Conservation (phyloP, 2,113 vertebrate species). For the Cynoglossus semilaevis region DNA sequence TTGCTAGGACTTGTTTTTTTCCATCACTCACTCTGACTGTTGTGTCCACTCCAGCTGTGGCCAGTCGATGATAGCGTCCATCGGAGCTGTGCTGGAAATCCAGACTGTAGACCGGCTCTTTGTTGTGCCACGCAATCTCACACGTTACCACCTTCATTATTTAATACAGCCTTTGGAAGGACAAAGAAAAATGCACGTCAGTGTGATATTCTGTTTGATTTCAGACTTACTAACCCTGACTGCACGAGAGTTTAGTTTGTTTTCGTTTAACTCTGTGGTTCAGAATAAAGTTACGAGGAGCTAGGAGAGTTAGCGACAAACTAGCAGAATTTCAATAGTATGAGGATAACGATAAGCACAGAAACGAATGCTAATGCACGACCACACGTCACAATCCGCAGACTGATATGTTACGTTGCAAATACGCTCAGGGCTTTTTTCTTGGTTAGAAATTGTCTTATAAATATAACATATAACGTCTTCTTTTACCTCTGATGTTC, state of each 20-base stretch:
- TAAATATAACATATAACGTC: rapidly evolving
- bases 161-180: background rate
- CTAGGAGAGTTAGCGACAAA: slow-evolving; percentile 34
- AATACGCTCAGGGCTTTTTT: rapidly evolving
- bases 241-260: background rate
- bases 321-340: too few species aligned
- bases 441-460: rapidly evolving
- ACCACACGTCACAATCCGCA: too few species aligned
- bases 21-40: slow-evolving; percentile 82
- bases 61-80: slow-evolving; percentile 82
- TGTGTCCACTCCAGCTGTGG: slow-evolving; percentile 93
- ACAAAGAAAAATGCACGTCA: background rate
- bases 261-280: background rate
- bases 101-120: slow-evolving; percentile 95
- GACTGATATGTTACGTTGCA: background rate
- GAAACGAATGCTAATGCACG: too few species aligned
- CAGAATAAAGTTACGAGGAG: background rate
- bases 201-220: background rate
- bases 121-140: slow-evolving; percentile 98
- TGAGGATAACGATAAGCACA: background rate
- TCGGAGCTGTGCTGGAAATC: slow-evolving; percentile 89
- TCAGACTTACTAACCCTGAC: background rate
- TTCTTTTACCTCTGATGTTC: slow-evolving; percentile 30
- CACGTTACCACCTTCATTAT: slow-evolving; percentile 95
- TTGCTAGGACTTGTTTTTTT: too few species aligned